Evolutionary conservation across 2,797 vertebrate species (phyloP).

Genomic region (Sphenopsis melanotis): DNA sequence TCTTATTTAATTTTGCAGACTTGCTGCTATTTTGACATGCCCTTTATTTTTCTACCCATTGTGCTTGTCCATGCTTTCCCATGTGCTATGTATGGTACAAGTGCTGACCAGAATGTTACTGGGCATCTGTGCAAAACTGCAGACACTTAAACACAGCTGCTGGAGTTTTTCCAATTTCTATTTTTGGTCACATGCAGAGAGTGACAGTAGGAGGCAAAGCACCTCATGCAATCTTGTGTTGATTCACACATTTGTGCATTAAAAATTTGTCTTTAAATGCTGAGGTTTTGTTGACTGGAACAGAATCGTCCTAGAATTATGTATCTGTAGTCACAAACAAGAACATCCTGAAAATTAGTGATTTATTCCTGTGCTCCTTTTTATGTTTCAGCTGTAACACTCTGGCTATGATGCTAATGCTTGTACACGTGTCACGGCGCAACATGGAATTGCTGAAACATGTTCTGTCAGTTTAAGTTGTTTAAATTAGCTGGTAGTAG

Average conservation of each 20-base stretch:
- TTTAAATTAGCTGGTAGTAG: slow-evolving; percentile 23
- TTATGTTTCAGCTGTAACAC: not conserved
- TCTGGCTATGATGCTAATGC: not conserved
- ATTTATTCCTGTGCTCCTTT: slow-evolving; percentile 20
- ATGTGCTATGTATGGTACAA: not conserved
- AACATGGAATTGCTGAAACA: not conserved
- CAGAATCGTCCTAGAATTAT: not conserved
- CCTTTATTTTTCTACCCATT: not conserved
- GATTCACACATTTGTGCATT: not conserved
- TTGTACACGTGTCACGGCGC: not conserved
- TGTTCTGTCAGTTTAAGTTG: slow-evolving; percentile 1
- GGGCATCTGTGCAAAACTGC: not conserved
- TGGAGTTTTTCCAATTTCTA: slow-evolving; percentile 15
- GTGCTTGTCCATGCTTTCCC: not conserved
- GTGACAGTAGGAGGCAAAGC: not conserved
- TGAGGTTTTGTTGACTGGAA: not conserved
- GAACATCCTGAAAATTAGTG: not conserved
- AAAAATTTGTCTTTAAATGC: not conserved
- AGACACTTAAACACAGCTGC: not conserved
- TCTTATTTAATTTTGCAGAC: not conserved
- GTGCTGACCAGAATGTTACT: not conserved
- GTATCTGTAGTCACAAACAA: not conserved
- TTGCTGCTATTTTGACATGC: not conserved
- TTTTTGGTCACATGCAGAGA: not conserved
- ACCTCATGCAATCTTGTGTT: not conserved